Evolutionary conservation across 2,797 vertebrate genomes (phyloP).

Genomic region (Galago senegalensis): DNA sequence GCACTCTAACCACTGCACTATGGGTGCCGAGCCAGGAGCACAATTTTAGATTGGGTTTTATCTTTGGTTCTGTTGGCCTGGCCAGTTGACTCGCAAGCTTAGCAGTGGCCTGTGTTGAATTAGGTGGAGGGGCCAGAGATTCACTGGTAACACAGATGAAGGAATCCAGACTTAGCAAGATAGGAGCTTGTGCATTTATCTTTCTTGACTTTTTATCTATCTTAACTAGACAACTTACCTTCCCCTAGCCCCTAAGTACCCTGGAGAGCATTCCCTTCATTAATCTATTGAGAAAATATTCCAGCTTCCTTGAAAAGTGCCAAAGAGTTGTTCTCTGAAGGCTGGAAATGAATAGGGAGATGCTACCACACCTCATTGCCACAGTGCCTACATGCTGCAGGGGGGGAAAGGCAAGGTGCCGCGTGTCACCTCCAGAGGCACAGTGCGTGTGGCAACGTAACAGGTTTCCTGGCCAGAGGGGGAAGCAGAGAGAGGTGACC

Average conservation of each 20-base stretch:
- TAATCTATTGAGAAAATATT: not conserved
- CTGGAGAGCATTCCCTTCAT: not conserved
- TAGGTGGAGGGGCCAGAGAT: not conserved
- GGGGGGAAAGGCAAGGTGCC: not conserved
- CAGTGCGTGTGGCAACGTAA: not conserved
- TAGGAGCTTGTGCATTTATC: not conserved
- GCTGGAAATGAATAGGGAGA: not conserved
- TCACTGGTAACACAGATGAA: not conserved
- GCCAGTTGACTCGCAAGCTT: constrained; percentile 2
- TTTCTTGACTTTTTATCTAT: not conserved
- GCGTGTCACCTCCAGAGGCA: not conserved
- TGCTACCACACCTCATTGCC: not conserved
- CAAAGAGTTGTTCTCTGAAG: not conserved
- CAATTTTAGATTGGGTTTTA: not conserved
- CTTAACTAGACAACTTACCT: not conserved
- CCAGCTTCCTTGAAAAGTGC: constrained; percentile 6
- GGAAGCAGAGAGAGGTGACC: not conserved
- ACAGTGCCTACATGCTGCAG: not conserved
- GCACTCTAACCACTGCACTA: too few species aligned
- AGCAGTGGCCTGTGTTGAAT: not conserved
- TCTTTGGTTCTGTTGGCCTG: not conserved
- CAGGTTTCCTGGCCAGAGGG: not conserved
- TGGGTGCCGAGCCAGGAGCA: not conserved
- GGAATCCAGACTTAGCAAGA: not conserved
- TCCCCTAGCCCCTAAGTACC: not conserved